Conservation (phyloP, 2,797 vertebrate genomes). For the Anguilla anguilla region DNA sequence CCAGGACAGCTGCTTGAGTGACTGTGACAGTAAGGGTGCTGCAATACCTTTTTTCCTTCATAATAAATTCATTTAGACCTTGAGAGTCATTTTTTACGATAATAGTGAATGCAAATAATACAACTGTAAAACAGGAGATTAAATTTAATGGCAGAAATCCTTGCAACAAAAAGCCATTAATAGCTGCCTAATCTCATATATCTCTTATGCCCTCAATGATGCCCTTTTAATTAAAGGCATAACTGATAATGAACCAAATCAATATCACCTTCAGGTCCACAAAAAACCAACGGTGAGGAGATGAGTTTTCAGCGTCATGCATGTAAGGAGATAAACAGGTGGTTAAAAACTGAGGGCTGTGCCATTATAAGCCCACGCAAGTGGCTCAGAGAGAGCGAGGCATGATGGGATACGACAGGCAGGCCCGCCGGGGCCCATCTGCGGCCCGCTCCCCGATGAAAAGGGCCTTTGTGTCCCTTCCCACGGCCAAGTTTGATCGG, state of each 20-base stretch:
- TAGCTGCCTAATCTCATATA: neutral
- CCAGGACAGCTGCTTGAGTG: constrained; percentile 21
- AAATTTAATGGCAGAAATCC: neutral
- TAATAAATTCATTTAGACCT: neutral
- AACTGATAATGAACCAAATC: neutral
- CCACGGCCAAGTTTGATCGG: constrained; percentile 85
- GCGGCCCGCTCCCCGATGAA: constrained; percentile 81
- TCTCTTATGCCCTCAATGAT: neutral
- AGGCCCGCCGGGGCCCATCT: constrained; percentile 78
- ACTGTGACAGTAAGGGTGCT: constrained; percentile 3
- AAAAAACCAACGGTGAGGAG: neutral
- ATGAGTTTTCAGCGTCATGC: neutral
- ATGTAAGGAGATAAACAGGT: neutral
- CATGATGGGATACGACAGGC: constrained; percentile 60
- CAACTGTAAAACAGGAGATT: neutral
- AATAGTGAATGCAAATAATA: neutral
- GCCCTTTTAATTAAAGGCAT: neutral
- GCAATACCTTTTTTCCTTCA: neutral
- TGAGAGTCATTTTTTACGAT: neutral
- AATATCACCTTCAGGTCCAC: neutral
- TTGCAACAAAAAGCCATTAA: neutral
- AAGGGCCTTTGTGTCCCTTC: constrained; percentile 80
- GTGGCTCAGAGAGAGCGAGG: constrained; percentile 26
- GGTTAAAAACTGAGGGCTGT: constrained; percentile 2
- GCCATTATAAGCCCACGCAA: constrained; percentile 19